Conservation (phyloP, 2,113 vertebrate species). For the Hylia prasina region DNA sequence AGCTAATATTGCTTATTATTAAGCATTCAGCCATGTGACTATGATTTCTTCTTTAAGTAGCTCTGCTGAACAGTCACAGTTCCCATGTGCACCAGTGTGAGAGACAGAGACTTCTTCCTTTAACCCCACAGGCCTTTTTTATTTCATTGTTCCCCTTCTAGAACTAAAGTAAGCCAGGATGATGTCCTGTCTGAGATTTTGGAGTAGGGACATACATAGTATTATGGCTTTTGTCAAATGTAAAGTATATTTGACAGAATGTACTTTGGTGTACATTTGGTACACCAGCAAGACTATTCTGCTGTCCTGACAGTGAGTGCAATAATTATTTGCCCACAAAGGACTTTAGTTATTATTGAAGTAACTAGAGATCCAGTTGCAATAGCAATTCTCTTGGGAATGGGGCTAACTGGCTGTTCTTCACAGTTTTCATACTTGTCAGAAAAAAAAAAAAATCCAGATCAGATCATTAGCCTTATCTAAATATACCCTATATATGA, state of each 20-base stretch:
- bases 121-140: neutral
- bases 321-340: neutral
- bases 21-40: neutral
- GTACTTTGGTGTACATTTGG: too few species aligned
- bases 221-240: neutral
- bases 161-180: neutral
- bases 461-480: constrained; percentile 28
- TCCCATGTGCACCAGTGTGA: neutral
- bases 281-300: neutral
- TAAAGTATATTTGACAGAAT: too few species aligned
- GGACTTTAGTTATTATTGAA: neutral
- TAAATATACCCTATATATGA: constrained; percentile 32
- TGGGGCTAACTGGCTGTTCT: neutral
- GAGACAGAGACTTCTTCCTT: neutral
- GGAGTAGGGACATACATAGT: neutral
- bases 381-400: neutral
- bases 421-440: neutral
- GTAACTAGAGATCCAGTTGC: neutral
- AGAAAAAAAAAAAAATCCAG: constrained; percentile 8
- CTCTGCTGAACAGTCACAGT: neutral
- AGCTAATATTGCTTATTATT: neutral
- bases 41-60: neutral
- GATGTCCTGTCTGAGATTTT: neutral
- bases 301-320: neutral
- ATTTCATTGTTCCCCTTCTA: neutral